phyloP scores from a whole-genome alignment of 2,113 vertebrate species.

The Scortum barcoo region DNA sequence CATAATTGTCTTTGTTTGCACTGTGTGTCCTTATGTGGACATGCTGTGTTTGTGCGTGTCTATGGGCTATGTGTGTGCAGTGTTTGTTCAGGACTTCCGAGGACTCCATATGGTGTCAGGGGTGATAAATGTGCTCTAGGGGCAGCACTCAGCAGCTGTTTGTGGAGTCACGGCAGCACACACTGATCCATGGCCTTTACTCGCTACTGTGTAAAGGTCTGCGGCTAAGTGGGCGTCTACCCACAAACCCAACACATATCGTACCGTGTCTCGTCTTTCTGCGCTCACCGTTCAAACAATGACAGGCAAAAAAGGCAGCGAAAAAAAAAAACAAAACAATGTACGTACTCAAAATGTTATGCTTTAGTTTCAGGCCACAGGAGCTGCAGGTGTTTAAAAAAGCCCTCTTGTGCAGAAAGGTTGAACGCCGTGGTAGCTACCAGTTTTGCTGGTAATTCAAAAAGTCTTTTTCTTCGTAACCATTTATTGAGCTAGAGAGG shows the following conservation, averaged over 20 bases:
- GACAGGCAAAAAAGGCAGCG: not conserved
- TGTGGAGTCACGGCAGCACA: slow-evolving; percentile 34
- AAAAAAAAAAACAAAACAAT: not conserved
- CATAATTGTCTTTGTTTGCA: too few relatives aligned
- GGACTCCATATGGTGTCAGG: slow-evolving; percentile 61
- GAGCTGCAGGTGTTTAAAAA: slow-evolving; percentile 27
- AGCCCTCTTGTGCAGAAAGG: slow-evolving; percentile 41
- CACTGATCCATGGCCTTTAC: slow-evolving; percentile 16
- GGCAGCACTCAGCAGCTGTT: slow-evolving; percentile 57
- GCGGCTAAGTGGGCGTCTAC: slow-evolving; percentile 25
- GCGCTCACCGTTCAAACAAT: not conserved
- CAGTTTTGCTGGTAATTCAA: slow-evolving; percentile 56
- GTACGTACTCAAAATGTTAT: not conserved
- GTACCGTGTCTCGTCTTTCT: not conserved
- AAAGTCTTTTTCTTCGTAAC: slow-evolving; percentile 64
- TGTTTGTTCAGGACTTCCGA: slow-evolving; percentile 47
- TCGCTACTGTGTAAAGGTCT: slow-evolving; percentile 10
- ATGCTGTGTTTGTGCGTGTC: slow-evolving; percentile 32
- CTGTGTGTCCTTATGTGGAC: slow-evolving; percentile 20
- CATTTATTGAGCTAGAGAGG: slow-evolving; percentile 63
- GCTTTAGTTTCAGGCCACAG: slow-evolving; percentile 31
- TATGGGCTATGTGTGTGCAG: slow-evolving; percentile 21
- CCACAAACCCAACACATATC: not conserved
- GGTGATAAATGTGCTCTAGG: slow-evolving; percentile 59
- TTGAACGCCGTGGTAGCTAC: slow-evolving; percentile 33